A percentile compares a stretch with the other conserved stretches of the same genome.
These are phyloP conservation scores for Balearica regulorum DNA, from an alignment of 2,797 vertebrate species.

Conservation along the genomic window DNA sequence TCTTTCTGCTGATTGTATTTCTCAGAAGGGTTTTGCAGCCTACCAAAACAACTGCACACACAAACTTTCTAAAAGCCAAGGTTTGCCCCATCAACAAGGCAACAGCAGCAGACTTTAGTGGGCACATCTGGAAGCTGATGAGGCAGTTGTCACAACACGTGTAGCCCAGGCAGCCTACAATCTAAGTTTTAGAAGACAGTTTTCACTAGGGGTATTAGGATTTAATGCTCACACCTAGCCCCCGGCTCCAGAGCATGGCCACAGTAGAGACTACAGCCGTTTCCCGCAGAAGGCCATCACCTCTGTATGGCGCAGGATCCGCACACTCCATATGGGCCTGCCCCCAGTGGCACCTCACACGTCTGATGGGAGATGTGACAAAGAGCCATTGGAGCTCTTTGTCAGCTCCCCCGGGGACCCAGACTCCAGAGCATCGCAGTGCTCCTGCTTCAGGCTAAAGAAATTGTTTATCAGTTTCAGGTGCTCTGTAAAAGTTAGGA, in stretches of 20 bases:
- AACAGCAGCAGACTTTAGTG: not conserved
- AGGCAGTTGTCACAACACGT: not conserved
- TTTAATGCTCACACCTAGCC: not conserved
- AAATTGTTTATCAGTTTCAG: not conserved
- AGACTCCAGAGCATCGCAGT: not conserved
- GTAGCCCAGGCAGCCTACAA: not conserved
- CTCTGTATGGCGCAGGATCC: not conserved
- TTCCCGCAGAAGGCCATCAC: not conserved
- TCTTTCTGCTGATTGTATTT: not conserved
- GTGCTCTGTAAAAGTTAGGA: not conserved
- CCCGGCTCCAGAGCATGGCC: not conserved
- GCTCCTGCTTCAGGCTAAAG: not conserved
- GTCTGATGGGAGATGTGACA: fast-evolving
- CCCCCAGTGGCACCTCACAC: not conserved
- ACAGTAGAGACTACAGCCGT: not conserved
- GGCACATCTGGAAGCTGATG: not conserved
- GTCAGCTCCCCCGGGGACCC: no score
- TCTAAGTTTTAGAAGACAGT: not conserved
- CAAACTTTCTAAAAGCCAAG: not conserved
- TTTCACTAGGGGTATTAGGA: not conserved
- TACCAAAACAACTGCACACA: not conserved
- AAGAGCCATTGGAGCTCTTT: not conserved
- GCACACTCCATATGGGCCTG: no score
- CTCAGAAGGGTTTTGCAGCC: not conserved
- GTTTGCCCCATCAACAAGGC: not conserved